Conservation (phyloP, 2,797 vertebrate genomes). For the Pangasius krempfi region DNA sequence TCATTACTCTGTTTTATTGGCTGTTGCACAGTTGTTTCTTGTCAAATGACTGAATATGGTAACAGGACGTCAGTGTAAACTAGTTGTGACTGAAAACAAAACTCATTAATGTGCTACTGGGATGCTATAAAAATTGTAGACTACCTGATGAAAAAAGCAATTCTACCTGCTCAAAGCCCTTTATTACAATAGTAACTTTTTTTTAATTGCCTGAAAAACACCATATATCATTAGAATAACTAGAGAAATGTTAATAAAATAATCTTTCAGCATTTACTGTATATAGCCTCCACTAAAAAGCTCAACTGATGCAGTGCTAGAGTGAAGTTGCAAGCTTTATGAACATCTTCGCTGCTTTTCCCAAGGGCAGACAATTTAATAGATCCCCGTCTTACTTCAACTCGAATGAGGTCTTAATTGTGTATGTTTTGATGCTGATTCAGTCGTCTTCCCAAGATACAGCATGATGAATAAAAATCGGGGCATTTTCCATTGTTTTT, state of each 20-base stretch:
- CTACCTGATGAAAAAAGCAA: not conserved
- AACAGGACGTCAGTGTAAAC: constrained; percentile 17
- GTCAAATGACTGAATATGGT: not conserved
- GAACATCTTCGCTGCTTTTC: not conserved
- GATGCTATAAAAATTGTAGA: not conserved
- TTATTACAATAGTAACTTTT: not conserved
- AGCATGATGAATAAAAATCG: not conserved
- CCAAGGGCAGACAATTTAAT: not conserved
- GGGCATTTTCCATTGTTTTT: not conserved
- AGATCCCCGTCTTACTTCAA: not conserved
- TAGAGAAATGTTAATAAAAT: not conserved
- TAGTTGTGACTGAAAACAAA: not conserved
- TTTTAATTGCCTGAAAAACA: not conserved
- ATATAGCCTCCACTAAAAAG: not conserved
- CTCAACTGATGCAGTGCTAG: not conserved
- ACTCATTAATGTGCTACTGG: not conserved
- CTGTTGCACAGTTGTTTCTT: not conserved
- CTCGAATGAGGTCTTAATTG: not conserved
- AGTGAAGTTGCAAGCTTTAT: not conserved
- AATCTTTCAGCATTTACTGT: not conserved
- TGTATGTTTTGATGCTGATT: not conserved
- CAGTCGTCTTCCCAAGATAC: not conserved
- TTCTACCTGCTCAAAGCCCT: not conserved
- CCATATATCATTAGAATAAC: not conserved
- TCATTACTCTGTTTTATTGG: not conserved